Percentiles rank a stretch among this genome's conserved stretches.
Evolutionary conservation across 2,888 invertebrate species (phyloP).

Genomic region (Seira sanloemensis): DNA sequence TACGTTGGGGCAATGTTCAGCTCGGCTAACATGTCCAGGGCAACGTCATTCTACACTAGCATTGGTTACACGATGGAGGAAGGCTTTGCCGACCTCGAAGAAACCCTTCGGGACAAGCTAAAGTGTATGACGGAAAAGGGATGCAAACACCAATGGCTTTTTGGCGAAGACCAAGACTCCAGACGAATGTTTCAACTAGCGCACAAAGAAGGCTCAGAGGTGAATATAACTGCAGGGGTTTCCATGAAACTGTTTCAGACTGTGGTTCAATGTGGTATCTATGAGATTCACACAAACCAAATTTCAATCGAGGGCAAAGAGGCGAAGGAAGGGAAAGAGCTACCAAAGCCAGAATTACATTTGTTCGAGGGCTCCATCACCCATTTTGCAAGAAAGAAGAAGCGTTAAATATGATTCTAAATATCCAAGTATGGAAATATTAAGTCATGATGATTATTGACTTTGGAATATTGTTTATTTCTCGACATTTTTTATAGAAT

Average conservation of each 20-base stretch:
- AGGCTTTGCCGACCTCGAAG: not conserved
- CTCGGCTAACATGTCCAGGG: not conserved
- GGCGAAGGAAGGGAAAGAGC: not conserved
- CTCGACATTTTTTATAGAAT: too few species aligned
- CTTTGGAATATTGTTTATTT: too few species aligned
- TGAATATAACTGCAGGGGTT: not conserved
- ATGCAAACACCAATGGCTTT: not conserved
- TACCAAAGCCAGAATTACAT: not conserved
- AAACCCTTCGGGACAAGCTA: not conserved
- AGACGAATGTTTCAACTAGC: not conserved
- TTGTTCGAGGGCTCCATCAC: not conserved
- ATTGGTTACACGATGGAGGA: slow-evolving; percentile 14
- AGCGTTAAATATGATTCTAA: too few species aligned
- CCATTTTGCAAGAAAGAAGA: not conserved
- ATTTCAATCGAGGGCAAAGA: not conserved
- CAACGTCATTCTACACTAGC: slow-evolving; percentile 10
- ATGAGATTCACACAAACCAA: not conserved
- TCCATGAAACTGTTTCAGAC: not conserved
- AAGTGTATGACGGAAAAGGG: not conserved
- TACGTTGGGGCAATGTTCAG: slow-evolving; percentile 20
- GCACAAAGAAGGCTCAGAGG: not conserved
- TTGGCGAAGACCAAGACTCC: not conserved
- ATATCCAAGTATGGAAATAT: too few species aligned
- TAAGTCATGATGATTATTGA: too few species aligned
- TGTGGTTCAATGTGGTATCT: not conserved